phyloP scores from a whole-genome alignment of 2,113 vertebrate genomes.

The Cololabis saira region DNA sequence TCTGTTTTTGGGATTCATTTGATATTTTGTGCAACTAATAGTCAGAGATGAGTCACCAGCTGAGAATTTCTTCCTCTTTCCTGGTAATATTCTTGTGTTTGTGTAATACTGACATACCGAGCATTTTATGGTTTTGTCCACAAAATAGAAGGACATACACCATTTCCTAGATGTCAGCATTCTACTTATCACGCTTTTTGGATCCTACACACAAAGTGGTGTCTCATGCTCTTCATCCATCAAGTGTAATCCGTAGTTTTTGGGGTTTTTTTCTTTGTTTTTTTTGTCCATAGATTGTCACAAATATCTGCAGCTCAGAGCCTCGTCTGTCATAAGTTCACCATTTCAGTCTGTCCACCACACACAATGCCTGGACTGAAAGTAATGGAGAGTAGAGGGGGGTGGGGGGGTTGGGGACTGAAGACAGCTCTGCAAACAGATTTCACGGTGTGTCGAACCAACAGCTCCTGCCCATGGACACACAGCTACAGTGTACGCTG shows the following conservation, averaged over 20 bases:
- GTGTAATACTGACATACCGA: slow-evolving; percentile 15
- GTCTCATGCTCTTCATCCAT: slow-evolving; percentile 49
- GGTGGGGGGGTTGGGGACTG: no score
- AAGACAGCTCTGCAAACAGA: slow-evolving; percentile 37
- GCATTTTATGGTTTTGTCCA: slow-evolving; percentile 25
- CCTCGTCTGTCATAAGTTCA: slow-evolving; percentile 56
- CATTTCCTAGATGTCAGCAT: slow-evolving; percentile 31
- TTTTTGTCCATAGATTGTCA: slow-evolving; percentile 43
- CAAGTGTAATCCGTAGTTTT: slow-evolving; percentile 37
- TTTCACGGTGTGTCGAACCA: slow-evolving; percentile 13
- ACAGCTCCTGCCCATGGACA: slow-evolving; percentile 18
- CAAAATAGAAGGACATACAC: slow-evolving; percentile 31
- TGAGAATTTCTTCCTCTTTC: slow-evolving; percentile 11
- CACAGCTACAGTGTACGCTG: slow-evolving; percentile 3
- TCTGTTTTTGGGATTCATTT: slow-evolving; percentile 29
- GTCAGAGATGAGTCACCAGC: slow-evolving; percentile 24
- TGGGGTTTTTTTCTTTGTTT: slow-evolving; percentile 53
- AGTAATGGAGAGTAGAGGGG: background rate
- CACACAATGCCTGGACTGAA: slow-evolving; percentile 9
- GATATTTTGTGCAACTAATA: slow-evolving; percentile 40
- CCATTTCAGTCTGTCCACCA: slow-evolving; percentile 42
- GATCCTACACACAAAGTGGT: slow-evolving; percentile 22
- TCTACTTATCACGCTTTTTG: slow-evolving; percentile 29
- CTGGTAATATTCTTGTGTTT: background rate
- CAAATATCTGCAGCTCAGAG: slow-evolving; percentile 52